These are phyloP conservation scores for Amphiura filiformis DNA, from an alignment of 35 echinoderm and acorn worm genomes.

Conservation along the genomic window DNA sequence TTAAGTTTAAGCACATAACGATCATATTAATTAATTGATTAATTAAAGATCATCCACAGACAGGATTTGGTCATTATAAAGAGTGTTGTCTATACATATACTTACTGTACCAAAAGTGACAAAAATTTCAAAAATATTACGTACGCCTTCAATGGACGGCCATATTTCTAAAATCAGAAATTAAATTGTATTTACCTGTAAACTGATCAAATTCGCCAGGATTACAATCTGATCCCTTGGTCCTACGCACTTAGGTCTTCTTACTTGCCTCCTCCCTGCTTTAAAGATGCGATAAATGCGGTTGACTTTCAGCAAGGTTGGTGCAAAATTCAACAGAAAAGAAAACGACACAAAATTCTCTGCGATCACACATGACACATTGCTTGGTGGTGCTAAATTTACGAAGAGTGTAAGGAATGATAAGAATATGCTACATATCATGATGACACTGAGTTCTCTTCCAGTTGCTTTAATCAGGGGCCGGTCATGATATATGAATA, in stretches of 20 bases:
- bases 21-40: too few species aligned
- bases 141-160: too few species aligned
- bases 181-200: constrained; percentile 58
- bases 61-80: too few species aligned
- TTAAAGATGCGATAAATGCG: constrained; percentile 56
- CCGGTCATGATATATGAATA: constrained; percentile 14
- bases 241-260: constrained; percentile 22
- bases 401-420: not conserved
- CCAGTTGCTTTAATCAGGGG: constrained; percentile 39
- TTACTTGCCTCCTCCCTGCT: not conserved
- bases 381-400: not conserved
- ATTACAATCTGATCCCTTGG: constrained; percentile 28
- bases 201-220: not conserved
- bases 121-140: too few species aligned
- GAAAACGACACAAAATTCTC: not conserved
- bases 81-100: too few species aligned
- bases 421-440: not conserved
- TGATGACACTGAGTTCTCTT: constrained; percentile 33
- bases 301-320: constrained; percentile 17
- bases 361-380: not conserved
- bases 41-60: too few species aligned
- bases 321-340: constrained; percentile 11
- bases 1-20: too few species aligned
- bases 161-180: too few species aligned
- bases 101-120: too few species aligned